phyloP scores from a whole-genome alignment of 2,797 vertebrate species.

The Anomalospiza imberbis region DNA sequence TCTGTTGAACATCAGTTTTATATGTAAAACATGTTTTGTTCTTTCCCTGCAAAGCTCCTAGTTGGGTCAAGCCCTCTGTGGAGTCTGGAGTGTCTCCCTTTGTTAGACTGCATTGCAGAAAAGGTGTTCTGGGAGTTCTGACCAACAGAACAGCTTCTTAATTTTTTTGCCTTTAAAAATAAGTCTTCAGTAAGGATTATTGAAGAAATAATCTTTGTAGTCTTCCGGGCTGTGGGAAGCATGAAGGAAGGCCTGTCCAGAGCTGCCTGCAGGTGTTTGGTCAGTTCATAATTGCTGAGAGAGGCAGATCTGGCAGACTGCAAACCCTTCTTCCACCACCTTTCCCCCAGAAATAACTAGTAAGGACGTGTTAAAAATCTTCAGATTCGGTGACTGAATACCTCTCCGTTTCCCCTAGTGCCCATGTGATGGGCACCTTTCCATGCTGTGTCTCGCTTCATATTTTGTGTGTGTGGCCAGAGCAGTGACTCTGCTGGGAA shows the following conservation, averaged over 20 bases:
- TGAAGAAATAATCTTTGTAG: not conserved
- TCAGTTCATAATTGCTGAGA: not conserved
- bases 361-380: not conserved
- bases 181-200: not conserved
- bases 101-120: not conserved
- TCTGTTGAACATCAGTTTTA: not conserved
- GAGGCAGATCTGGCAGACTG: not conserved
- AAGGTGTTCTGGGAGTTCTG: not conserved
- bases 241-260: not conserved
- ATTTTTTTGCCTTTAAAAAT: not conserved
- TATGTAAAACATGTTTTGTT: not conserved
- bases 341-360: not conserved
- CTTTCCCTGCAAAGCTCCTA: not conserved
- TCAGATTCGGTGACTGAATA: not conserved
- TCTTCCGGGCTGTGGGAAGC: not conserved
- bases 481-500: not conserved
- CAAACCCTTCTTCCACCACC: not conserved
- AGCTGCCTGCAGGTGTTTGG: not conserved
- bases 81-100: not conserved
- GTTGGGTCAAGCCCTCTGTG: not conserved
- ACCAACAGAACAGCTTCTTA: not conserved
- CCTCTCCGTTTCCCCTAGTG: not conserved
- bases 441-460: fast-evolving
- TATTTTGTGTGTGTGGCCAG: not conserved
- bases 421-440: fast-evolving